Percentiles rank a stretch among this genome's conserved stretches.
Conservation (phyloP, 2,888 invertebrate species). For the Acheta domesticus region DNA sequence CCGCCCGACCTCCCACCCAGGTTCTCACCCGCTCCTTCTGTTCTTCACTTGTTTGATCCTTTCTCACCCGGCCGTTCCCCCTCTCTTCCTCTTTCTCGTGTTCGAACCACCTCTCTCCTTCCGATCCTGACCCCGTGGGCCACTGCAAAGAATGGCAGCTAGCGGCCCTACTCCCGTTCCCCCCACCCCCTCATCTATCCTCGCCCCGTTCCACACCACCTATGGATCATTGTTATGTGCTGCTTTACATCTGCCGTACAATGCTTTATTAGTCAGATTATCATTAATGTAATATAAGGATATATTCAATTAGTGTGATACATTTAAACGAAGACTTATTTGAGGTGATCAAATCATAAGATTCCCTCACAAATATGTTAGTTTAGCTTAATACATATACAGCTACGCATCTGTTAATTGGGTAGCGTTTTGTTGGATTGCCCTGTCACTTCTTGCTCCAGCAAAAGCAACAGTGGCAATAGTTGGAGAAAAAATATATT, state of each 20-base stretch:
- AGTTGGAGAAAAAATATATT: background rate
- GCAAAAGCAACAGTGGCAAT: background rate
- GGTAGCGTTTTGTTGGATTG: constrained; percentile 18
- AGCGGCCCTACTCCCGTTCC: background rate
- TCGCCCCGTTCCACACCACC: background rate
- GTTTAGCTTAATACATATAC: constrained; percentile 1
- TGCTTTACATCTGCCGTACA: constrained; percentile 2
- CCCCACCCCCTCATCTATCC: too few relatives aligned
- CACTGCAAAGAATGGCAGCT: background rate
- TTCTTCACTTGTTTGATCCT: too few relatives aligned
- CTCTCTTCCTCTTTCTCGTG: too few relatives aligned
- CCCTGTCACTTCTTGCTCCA: background rate
- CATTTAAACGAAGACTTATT: background rate
- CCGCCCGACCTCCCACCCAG: too few relatives aligned
- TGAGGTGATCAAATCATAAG: background rate
- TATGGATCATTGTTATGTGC: background rate
- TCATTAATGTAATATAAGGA: background rate
- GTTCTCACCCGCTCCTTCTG: too few relatives aligned
- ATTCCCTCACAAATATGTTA: constrained; percentile 8
- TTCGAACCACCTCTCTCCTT: too few relatives aligned
- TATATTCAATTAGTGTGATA: constrained; percentile 7
- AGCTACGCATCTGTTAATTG: background rate
- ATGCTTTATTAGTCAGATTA: background rate
- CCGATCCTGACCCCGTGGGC: background rate
- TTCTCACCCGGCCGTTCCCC: too few relatives aligned